A percentile compares a stretch with the other conserved stretches of the same genome.
Conservation (phyloP, 2,888 invertebrate genomes). For the Smittia aterrima region DNA sequence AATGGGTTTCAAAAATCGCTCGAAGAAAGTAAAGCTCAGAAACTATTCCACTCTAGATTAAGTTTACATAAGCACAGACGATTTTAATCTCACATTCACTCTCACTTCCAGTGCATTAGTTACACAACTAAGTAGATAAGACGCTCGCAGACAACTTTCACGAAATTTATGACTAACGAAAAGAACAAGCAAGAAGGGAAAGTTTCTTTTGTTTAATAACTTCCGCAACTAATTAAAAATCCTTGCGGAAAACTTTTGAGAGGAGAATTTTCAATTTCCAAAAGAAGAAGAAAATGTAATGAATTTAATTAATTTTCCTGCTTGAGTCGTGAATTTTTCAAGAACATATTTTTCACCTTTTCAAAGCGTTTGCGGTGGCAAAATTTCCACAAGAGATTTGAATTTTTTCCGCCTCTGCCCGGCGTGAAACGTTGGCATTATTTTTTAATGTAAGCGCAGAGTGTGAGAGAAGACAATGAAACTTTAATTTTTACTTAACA, state of each 20-base stretch:
- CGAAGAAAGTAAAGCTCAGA: too few relatives aligned
- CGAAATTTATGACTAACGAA: constrained; percentile 18
- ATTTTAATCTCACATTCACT: neutral
- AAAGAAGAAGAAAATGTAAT: constrained; percentile 18
- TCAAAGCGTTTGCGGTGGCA: constrained; percentile 32
- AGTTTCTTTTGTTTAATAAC: constrained; percentile 20
- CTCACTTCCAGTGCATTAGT: neutral
- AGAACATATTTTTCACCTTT: constrained; percentile 1
- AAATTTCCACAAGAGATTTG: constrained; percentile 30
- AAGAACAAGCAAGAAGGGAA: too few relatives aligned
- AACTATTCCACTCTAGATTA: too few relatives aligned
- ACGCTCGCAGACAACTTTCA: neutral
- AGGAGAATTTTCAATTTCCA: neutral
- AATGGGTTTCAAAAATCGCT: too few relatives aligned
- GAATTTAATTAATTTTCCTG: constrained; percentile 41
- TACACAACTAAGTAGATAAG: neutral
- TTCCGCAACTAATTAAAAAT: constrained; percentile 27
- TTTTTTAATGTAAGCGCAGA: constrained; percentile 15
- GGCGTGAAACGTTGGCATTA: constrained; percentile 36
- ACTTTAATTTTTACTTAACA: constrained; percentile 40
- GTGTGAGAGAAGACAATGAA: constrained; percentile 21
- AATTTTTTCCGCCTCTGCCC: constrained; percentile 16
- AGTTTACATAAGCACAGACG: neutral
- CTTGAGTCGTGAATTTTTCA: constrained; percentile 40
- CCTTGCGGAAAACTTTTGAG: neutral